Percentiles rank a stretch among this genome's conserved stretches.
phyloP scores from a whole-genome alignment of 2,888 invertebrate genomes.

The Salticus scenicus region DNA sequence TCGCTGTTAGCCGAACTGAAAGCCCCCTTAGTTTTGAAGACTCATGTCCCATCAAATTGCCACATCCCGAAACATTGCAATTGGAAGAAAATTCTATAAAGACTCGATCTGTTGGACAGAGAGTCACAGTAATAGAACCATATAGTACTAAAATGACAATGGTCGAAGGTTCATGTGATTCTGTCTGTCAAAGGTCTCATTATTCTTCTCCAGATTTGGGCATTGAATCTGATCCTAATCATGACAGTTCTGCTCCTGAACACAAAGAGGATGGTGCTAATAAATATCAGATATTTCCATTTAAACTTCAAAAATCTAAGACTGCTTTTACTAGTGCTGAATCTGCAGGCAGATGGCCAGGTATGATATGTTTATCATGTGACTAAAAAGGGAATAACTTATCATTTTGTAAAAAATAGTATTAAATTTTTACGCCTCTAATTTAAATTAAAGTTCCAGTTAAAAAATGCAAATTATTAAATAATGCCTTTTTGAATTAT shows the following conservation, averaged over 20 bases:
- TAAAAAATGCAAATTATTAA: too few relatives aligned
- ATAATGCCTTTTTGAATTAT: too few relatives aligned
- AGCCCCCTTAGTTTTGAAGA: constrained; percentile 55
- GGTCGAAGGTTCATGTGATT: constrained; percentile 37
- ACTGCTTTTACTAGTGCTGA: neutral
- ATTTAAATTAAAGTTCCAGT: too few relatives aligned
- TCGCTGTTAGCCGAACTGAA: constrained; percentile 50
- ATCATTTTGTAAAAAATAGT: too few relatives aligned
- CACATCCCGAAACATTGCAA: neutral
- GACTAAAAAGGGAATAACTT: too few relatives aligned
- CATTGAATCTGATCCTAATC: constrained; percentile 70
- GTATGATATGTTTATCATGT: neutral
- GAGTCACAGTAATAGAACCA: neutral
- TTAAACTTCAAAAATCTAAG: neutral
- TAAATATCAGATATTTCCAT: neutral
- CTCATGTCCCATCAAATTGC: neutral
- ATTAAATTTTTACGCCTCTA: too few relatives aligned
- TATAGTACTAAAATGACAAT: neutral
- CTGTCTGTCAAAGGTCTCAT: constrained; percentile 51
- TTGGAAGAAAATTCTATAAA: neutral
- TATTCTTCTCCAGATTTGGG: constrained; percentile 71
- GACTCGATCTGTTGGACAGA: neutral
- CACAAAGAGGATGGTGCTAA: neutral
- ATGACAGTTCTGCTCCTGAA: constrained; percentile 69
- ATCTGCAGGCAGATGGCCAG: neutral